Evolutionary conservation across 37 sponge, comb jelly and placozoan species (phyloP), one percentile per base, ranked within the genome.

Genomic region (Oopsacas minuta): DNA sequence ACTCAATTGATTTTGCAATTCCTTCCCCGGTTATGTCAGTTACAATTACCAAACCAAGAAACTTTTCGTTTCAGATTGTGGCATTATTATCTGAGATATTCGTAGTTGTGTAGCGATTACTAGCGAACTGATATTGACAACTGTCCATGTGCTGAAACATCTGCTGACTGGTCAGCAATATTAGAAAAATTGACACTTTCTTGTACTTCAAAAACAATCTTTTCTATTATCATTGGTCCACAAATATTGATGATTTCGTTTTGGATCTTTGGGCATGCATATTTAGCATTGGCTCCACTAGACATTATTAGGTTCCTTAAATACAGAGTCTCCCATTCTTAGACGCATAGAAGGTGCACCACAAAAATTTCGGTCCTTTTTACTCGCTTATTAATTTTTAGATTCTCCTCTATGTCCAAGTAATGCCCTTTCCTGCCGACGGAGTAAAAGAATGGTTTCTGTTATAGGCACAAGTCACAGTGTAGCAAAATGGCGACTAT

Each of bases 241-340:
- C 75, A 61, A 61, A 61, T 61, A 61, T 61, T 61, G 75, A 61
- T 61, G 75, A 61, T 61, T 61, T 61, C 75, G 75, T 61, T 61
- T 61, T 61, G 7, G 75, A 12, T 20, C 7, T 12, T 61, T 61
- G 75, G 7, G 75, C 75, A 32, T 61, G 28, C 22, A 61, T 61
- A 61, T 61, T 61, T 61, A 61, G 75, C 75, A 61, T 20, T 61
- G 22, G 75, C 75, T 32, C 75, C 75, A 61, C 30, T 61, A 61
- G 75, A 61, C 7, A 61, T 61, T 61, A 61, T 25, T 25, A 3
- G 22, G 7, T 61, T 61, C 75, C 75, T 61, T 61, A 32, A 61
- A 61, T 46, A 20, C 75, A 61, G 75, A 61, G 22, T 61, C 75
- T 61, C 75, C 75, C 75, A 34, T 34, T 61, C 75, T 61, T 12